Conservation (phyloP, 2,888 invertebrate genomes). For the Drosophila meridionalis region DNA sequence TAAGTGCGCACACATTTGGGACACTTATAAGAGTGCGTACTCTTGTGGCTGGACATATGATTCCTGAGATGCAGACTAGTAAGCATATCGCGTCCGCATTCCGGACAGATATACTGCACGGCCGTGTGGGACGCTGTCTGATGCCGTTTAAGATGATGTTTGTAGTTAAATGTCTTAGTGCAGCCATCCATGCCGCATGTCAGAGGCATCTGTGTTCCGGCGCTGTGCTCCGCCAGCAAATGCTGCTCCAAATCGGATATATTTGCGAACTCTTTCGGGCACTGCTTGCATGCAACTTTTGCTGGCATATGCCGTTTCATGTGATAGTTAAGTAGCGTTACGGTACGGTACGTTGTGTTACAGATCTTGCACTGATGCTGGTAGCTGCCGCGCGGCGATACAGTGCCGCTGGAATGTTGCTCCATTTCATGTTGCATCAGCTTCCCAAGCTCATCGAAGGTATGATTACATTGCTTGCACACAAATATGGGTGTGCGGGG, state of each 20-base stretch:
- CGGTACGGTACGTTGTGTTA: slow-evolving; percentile 68
- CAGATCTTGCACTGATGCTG: slow-evolving; percentile 74
- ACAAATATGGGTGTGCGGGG: slow-evolving; percentile 50
- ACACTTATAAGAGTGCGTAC: slow-evolving; percentile 64
- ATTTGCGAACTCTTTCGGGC: slow-evolving; percentile 59
- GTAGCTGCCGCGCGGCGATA: slow-evolving; percentile 30
- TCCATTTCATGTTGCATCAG: slow-evolving; percentile 57
- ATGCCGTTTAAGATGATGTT: slow-evolving; percentile 78
- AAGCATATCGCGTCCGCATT: slow-evolving; percentile 63
- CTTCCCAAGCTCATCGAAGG: slow-evolving; percentile 62
- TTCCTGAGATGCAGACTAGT: slow-evolving; percentile 56
- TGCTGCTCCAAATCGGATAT: slow-evolving; percentile 58
- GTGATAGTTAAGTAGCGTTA: slow-evolving; percentile 71
- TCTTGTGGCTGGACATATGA: slow-evolving; percentile 66
- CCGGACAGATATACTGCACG: slow-evolving; percentile 54
- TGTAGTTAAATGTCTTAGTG: slow-evolving; percentile 69
- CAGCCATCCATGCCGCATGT: slow-evolving; percentile 68
- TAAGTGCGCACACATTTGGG: slow-evolving; percentile 67
- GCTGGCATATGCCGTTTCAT: slow-evolving; percentile 68
- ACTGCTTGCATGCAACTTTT: slow-evolving; percentile 58
- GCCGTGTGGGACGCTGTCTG: slow-evolving; percentile 66
- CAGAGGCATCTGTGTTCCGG: slow-evolving; percentile 43
- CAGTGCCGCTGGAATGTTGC: slow-evolving; percentile 48
- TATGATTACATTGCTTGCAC: slow-evolving; percentile 63
- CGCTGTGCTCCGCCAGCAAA: slow-evolving; percentile 45